phyloP scores from a whole-genome alignment of 2,113 vertebrate genomes.

The Panurus biarmicus region DNA sequence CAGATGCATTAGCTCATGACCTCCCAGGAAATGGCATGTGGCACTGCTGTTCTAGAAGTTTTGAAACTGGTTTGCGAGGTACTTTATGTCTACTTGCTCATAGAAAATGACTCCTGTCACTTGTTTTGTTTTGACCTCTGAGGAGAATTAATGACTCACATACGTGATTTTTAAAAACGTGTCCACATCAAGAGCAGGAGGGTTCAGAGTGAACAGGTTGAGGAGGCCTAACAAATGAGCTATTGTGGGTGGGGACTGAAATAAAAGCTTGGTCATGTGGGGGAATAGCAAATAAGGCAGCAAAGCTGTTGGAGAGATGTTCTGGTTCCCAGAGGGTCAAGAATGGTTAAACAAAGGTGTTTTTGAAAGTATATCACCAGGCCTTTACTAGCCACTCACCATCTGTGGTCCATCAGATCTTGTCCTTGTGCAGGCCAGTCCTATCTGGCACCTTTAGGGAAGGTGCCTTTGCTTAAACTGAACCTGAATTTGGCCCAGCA shows the following conservation, averaged over 20 bases:
- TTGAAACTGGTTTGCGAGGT: constrained; percentile 31
- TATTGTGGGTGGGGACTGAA: background rate
- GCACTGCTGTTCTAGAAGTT: constrained; percentile 54
- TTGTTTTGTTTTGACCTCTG: constrained; percentile 55
- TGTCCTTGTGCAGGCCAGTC: background rate
- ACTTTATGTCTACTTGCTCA: constrained; percentile 48
- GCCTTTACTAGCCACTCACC: background rate
- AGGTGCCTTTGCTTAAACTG: background rate
- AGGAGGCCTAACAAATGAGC: background rate
- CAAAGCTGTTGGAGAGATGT: background rate
- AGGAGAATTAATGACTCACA: constrained; percentile 25
- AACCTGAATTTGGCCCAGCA: background rate
- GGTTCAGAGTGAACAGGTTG: background rate
- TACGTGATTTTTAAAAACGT: background rate
- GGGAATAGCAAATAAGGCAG: background rate
- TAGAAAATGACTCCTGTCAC: constrained; percentile 13
- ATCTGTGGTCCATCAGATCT: background rate
- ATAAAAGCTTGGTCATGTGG: background rate
- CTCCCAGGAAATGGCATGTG: constrained; percentile 54
- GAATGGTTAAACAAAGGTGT: background rate
- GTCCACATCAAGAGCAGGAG: background rate
- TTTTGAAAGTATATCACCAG: background rate
- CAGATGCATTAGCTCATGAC: constrained; percentile 68
- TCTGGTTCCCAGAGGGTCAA: background rate
- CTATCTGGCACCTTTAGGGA: background rate